Percentiles rank a stretch among this genome's conserved stretches.
Conservation (phyloP, 2,797 vertebrate genomes). For the Fundulus diaphanus region DNA sequence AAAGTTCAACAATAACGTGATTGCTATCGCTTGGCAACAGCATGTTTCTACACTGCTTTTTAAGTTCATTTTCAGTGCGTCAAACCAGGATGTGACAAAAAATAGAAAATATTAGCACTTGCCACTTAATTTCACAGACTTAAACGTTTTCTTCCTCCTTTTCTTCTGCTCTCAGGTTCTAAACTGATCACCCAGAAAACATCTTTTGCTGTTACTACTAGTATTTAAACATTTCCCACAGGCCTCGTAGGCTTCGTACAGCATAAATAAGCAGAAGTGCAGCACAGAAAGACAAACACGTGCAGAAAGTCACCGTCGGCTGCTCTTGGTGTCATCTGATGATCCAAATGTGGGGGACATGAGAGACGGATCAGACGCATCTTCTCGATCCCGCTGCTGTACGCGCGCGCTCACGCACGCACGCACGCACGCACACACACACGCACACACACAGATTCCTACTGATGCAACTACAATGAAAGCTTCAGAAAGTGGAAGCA, state of each 20-base stretch:
- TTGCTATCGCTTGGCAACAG: background rate
- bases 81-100: background rate
- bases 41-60: background rate
- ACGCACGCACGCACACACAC: background rate
- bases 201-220: too few relatives aligned
- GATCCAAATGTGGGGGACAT: conserved; percentile 12
- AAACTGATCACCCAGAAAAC: too few relatives aligned
- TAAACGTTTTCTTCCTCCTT: too few relatives aligned
- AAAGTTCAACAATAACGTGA: background rate
- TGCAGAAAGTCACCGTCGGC: background rate
- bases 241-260: background rate
- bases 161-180: too few relatives aligned
- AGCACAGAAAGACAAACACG: background rate
- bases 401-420: background rate
- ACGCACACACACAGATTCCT: background rate
- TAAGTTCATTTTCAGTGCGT: background rate
- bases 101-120: background rate
- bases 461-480: conserved; percentile 41
- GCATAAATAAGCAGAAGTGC: background rate
- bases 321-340: conserved; percentile 6
- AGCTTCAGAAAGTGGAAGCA: conserved; percentile 5
- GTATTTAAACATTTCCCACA: too few relatives aligned
- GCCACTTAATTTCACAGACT: background rate
- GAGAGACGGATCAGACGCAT: conserved; percentile 10
- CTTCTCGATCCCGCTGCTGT: background rate